A percentile compares a stretch with the other conserved stretches of the same genome.
Evolutionary conservation across 2,113 vertebrate species (phyloP).

Genomic region (Crotalus tigris): DNA sequence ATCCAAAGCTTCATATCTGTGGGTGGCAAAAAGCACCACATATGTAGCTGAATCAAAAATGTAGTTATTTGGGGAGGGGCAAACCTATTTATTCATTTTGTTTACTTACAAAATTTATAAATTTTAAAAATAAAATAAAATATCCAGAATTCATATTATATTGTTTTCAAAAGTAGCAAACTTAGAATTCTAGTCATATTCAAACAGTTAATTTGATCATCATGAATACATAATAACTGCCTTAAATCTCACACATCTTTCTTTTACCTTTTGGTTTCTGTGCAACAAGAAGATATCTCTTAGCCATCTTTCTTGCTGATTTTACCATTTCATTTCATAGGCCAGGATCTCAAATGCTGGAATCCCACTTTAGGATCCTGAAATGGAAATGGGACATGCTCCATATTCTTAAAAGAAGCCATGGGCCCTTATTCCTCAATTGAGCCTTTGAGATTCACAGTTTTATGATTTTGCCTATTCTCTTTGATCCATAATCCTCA

Average conservation of each 20-base stretch:
- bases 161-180: not conserved
- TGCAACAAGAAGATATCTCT: not conserved
- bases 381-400: too few species aligned
- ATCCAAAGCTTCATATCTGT: not conserved
- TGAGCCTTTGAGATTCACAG: not conserved
- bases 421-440: not conserved
- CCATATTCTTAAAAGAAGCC: not conserved
- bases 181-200: not conserved
- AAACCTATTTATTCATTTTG: not conserved
- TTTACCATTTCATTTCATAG: not conserved
- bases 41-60: not conserved
- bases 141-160: not conserved
- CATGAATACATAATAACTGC: not conserved
- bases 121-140: too few species aligned
- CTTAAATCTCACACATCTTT: not conserved
- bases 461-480: not conserved
- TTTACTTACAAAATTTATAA: not conserved
- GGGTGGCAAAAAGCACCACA: not conserved
- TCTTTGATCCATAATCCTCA: not conserved
- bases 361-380: not conserved
- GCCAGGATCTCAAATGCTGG: not conserved
- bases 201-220: not conserved
- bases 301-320: not conserved
- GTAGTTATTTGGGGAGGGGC: not conserved
- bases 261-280: not conserved